phyloP scores from a whole-genome alignment of 1,140 invertebrate species.

The Doryteuthis pealeii region DNA sequence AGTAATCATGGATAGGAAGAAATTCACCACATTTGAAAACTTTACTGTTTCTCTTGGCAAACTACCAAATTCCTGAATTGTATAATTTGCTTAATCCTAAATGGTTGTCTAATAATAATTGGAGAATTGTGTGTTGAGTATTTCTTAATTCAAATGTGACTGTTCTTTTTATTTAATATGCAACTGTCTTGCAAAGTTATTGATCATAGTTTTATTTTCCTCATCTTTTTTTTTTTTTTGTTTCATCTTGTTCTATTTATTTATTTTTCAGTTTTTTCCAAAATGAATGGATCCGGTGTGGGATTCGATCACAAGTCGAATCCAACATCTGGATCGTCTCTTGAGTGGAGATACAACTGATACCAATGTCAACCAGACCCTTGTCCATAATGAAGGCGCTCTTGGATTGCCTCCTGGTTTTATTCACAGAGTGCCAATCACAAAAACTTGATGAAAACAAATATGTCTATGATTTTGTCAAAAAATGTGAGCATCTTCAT shows the following conservation, averaged over 20 bases:
- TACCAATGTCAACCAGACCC: conserved; percentile 64
- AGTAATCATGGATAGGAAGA: too few relatives aligned
- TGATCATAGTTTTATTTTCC: too few relatives aligned
- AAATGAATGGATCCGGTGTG: neutral
- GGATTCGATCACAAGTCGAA: conserved; percentile 8
- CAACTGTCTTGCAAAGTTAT: too few relatives aligned
- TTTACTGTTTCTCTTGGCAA: too few relatives aligned
- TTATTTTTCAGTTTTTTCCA: neutral
- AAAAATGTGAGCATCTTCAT: conserved; percentile 72
- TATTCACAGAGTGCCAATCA: conserved; percentile 80
- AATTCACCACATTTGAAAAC: too few relatives aligned
- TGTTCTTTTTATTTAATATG: too few relatives aligned
- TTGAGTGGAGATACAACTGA: conserved; percentile 82
- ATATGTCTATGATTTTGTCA: conserved; percentile 72
- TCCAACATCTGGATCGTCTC: conserved; percentile 7
- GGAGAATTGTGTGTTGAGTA: too few relatives aligned
- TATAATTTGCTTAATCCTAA: too few relatives aligned
- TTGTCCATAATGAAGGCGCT: conserved; percentile 65
- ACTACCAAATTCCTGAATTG: too few relatives aligned
- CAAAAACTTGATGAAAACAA: conserved; percentile 73
- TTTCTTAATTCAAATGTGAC: too few relatives aligned
- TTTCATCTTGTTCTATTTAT: too few relatives aligned
- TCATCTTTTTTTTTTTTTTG: neutral
- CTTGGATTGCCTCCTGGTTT: conserved; percentile 72
- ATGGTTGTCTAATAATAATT: too few relatives aligned